A percentile compares a stretch with the other conserved stretches of the same genome.
phyloP scores from a whole-genome alignment of 2,797 vertebrate genomes.

The Pipistrellus kuhlii region DNA sequence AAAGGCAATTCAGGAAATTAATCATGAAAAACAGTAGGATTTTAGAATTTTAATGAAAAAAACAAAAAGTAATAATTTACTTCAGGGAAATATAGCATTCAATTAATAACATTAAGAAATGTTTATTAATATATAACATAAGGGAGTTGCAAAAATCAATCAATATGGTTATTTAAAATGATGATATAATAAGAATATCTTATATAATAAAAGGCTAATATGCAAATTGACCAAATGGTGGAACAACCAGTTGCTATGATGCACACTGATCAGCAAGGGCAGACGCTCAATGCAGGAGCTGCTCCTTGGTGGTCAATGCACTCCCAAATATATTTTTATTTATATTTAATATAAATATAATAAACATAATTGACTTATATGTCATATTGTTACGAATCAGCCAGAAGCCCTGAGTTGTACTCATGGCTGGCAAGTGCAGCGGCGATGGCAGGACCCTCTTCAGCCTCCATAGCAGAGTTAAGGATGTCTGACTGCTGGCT shows the following conservation, averaged over 20 bases:
- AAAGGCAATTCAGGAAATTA: slow-evolving; percentile 36
- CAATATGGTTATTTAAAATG: not conserved
- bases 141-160: not conserved
- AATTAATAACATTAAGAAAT: not conserved
- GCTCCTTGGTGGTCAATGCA: too few relatives aligned
- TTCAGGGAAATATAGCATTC: not conserved
- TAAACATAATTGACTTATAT: not conserved
- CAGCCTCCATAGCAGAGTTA: too few relatives aligned
- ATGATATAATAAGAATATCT: not conserved
- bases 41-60: slow-evolving; percentile 35
- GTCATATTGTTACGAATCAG: not conserved
- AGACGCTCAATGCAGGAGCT: too few relatives aligned
- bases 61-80: not conserved
- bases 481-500: too few relatives aligned
- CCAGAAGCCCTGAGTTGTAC: too few relatives aligned
- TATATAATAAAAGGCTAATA: too few relatives aligned
- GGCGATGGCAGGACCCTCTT: too few relatives aligned
- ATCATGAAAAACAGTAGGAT: not conserved
- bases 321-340: not conserved
- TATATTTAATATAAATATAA: not conserved
- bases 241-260: too few relatives aligned
- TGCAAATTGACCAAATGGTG: too few relatives aligned
- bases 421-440: too few relatives aligned
- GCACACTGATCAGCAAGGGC: too few relatives aligned
- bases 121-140: not conserved